Evolutionary conservation across 2,797 vertebrate species (phyloP), one percentile per base, ranked within the genome.

Genomic region (Neosalanx taihuensis): DNA sequence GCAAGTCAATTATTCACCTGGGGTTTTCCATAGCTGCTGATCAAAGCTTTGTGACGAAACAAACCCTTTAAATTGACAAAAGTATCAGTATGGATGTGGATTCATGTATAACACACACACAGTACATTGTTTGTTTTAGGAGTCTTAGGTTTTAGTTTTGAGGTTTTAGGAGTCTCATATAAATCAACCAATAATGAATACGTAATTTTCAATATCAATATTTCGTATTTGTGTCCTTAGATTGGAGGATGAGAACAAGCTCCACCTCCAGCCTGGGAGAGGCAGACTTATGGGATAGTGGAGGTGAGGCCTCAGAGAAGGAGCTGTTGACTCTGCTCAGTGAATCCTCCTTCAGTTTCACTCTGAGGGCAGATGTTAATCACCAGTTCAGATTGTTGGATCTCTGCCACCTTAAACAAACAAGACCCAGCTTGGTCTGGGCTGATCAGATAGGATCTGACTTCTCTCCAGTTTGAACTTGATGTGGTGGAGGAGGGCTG

Each of bases 201-300:
- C 3, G 29, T 31, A 5, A 29, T 33, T 62, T 64, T 41, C 6
- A 12, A 5, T 6, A 26, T 18, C 64, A 46, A 5, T 66, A 20
- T 23, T 20, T 65, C 13, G 10, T 29, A 13, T 23, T 5, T 6
- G 6, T 6, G 23, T 23, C 23, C 5, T 67, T 41, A 29, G 46
- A 51, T 67, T 67, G 64, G 20, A 26, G 64, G 13, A 13, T n/a
- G 29, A 51, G 23, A 58, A 29, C n/a, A 60, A 35, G 17, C 6
- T 51, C 68, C 49, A 31, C 57, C 70, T 41, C 53, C 15, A 41
- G 56, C 49, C 61, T 18, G 18, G 69, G 57, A 67, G 29, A 26
- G 74, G 70, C 59, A 30, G 64, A 63, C 72, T 82, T 81, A 76
- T 76, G 35, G 80, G 80, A 80, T 80, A 73, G n/a, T 72, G 61